Base-by-base conservation (phyloP, 1,140 invertebrate species). In the Agrilus planipennis region DNA sequence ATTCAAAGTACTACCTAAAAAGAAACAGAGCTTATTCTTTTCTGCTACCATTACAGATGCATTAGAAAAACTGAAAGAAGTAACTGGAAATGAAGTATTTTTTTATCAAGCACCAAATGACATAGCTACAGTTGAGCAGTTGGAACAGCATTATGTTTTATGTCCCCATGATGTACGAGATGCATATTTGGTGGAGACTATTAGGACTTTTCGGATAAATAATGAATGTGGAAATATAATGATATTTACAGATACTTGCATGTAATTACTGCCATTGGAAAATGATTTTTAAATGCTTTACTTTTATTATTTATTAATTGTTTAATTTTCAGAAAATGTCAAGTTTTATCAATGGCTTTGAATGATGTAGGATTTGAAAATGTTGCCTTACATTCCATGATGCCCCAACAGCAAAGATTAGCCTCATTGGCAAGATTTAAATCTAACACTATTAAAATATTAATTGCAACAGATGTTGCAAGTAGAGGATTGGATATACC, bases 401-500 rank as follows among this genome's bases (percentile, higher is more conserved):
- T 89, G 61, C 66, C 78, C 14, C 89, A 94, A 63, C 75, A 72
- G 47, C 79, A 89, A 57, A 73, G 92, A 10, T 64, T 88, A 11
- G 69, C 77, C 9, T 76, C 89, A 0, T 65, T 96, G 2, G 72
- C 76, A 21, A 81, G 79, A 57, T 96, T 96, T 59, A 85, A 90
- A 55, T 89, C 88, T 1, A 84, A 86, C 56, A 71, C 77, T 16
- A 69, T 80, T 2, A 83, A 83, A 44, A 91, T 95, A 18, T 68
- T 99, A 2, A 82, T 99, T 39, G 90, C 94, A 3, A 99, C 95
- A 15, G 91, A 98, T 71, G 89, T 99, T 1, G 94, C 92, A 1
- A 89, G 90, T 47, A 73, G 93, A 68, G 93, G 93, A 51, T 63
- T 92, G 15, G 87, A 90, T 53, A 89, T 92, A 57, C 84, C 84